Percentiles rank a stretch among this genome's conserved stretches.
Evolutionary conservation across 1,140 invertebrate species (phyloP).

Genomic region (Nasonia giraulti): DNA sequence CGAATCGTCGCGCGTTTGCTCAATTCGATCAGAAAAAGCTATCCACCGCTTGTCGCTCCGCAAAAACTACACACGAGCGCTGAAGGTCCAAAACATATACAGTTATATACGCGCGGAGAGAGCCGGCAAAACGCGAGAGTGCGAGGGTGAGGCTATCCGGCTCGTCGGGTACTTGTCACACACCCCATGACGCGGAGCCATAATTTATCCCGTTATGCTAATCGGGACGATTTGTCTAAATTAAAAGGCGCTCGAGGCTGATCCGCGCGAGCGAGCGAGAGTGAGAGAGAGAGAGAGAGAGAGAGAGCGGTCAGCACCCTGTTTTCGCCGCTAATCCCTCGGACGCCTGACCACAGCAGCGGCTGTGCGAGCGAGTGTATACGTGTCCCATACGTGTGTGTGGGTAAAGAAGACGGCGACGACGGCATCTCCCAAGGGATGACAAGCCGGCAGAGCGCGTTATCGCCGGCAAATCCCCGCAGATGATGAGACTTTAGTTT

Average conservation of each 20-base stretch:
- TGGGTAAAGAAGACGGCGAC: conserved; percentile 29
- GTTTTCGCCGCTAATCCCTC: conserved; percentile 53
- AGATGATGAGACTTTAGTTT: conserved; percentile 75
- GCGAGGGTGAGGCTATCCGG: background rate
- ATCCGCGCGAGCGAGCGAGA: conserved; percentile 60
- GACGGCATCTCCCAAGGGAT: conserved; percentile 60
- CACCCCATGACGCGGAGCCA: conserved; percentile 52
- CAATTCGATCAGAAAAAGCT: background rate
- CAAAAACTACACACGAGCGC: background rate
- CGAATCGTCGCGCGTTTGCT: background rate
- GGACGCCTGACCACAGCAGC: conserved; percentile 11
- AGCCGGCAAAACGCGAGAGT: background rate
- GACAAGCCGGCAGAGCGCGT: conserved; percentile 58
- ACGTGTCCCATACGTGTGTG: background rate
- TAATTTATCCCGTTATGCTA: conserved; percentile 76
- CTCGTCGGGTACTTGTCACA: conserved; percentile 54
- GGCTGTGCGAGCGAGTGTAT: no score
- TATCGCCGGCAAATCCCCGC: conserved; percentile 72
- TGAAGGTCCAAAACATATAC: background rate
- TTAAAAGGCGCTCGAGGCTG: conserved; percentile 73
- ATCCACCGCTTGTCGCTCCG: background rate
- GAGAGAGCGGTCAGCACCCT: conserved; percentile 52
- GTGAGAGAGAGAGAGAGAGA: background rate
- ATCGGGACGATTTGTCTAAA: conserved; percentile 76
- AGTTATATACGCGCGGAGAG: background rate